A percentile compares a stretch with the other conserved stretches of the same genome.
These are phyloP conservation scores for Drosophila anomelani DNA, from an alignment of 2,888 invertebrate genomes.

Conservation along the genomic window DNA sequence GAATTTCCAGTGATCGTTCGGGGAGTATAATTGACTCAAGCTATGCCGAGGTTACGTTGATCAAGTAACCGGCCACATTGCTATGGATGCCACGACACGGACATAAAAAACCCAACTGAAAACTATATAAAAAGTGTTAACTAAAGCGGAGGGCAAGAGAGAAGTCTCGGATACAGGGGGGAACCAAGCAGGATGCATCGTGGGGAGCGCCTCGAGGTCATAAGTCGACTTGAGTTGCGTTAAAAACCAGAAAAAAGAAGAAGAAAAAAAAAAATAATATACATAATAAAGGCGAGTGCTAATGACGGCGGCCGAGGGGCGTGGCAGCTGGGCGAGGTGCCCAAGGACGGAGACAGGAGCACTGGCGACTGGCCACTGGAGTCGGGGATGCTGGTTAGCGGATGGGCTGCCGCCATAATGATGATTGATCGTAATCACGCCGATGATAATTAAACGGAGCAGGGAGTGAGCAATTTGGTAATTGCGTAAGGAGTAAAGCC, in stretches of 20 bases:
- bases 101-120: slow-evolving; percentile 22
- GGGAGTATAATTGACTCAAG: slow-evolving; percentile 58
- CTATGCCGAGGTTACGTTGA: slow-evolving; percentile 72
- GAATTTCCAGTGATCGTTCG: slow-evolving; percentile 64
- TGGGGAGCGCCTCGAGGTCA: slow-evolving; percentile 35
- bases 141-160: neutral
- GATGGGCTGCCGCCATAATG: neutral
- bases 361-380: neutral
- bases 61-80: slow-evolving; percentile 69
- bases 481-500: slow-evolving; percentile 27
- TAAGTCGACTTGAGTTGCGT: neutral
- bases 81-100: slow-evolving; percentile 29
- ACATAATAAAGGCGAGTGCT: slow-evolving; percentile 8
- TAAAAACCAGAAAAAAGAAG: neutral
- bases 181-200: slow-evolving; percentile 19
- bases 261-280: neutral
- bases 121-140: slow-evolving; percentile 5
- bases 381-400: slow-evolving; percentile 2
- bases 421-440: slow-evolving; percentile 26
- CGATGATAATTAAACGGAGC: slow-evolving; percentile 37
- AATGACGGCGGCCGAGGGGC: slow-evolving; percentile 36
- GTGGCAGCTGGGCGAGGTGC: slow-evolving; percentile 51
- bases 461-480: slow-evolving; percentile 24
- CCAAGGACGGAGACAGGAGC: slow-evolving; percentile 45
- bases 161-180: neutral